phyloP scores from a whole-genome alignment of 2,888 invertebrate species.

The Hydriomena furcata region DNA sequence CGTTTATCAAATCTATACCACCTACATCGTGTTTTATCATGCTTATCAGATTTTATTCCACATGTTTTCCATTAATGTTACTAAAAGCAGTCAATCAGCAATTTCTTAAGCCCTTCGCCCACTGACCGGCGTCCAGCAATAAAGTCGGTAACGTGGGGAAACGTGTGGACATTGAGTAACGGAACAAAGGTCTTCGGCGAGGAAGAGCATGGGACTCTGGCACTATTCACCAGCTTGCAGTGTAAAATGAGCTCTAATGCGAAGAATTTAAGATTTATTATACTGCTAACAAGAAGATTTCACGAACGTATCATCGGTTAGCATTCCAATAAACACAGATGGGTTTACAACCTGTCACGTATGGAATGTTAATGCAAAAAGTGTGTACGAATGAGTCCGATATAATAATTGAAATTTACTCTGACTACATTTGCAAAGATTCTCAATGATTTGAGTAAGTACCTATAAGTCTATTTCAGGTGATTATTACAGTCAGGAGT shows the following conservation, averaged over 20 bases:
- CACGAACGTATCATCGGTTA: too few species aligned
- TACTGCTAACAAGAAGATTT: too few species aligned
- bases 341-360: not conserved
- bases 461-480: too few species aligned
- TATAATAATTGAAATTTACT: too few species aligned
- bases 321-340: too few species aligned
- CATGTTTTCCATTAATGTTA: too few species aligned
- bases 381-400: too few species aligned
- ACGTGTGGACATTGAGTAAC: constrained; percentile 50
- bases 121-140: constrained; percentile 32
- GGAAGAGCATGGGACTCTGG: constrained; percentile 19
- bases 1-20: too few species aligned
- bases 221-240: not conserved
- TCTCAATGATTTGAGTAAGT: too few species aligned
- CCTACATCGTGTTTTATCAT: not conserved
- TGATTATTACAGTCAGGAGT: too few species aligned
- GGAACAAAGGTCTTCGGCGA: constrained; percentile 35
- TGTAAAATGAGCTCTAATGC: not conserved
- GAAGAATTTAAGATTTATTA: not conserved
- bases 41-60: not conserved
- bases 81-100: constrained; percentile 18
- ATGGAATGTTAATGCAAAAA: not conserved
- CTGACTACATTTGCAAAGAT: too few species aligned
- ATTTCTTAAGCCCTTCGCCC: constrained; percentile 26
- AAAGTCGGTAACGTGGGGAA: constrained; percentile 33